These are phyloP conservation scores for Callitettix versicolor DNA, from an alignment of 1,140 invertebrate species.

Conservation along the genomic window DNA sequence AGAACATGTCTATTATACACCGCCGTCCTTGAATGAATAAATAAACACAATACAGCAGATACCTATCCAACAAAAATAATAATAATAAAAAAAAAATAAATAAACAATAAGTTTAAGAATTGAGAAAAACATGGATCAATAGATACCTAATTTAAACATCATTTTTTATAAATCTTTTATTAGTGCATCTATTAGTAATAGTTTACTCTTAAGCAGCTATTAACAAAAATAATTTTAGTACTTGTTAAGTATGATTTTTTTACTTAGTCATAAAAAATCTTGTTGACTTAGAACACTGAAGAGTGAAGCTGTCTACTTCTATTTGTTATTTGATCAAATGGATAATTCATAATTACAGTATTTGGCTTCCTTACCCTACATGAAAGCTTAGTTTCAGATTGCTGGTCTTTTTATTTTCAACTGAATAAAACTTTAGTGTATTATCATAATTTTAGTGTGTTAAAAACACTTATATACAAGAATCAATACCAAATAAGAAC, in stretches of 20 bases:
- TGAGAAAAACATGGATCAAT: background rate
- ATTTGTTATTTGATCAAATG: no score
- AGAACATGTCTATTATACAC: slow-evolving; percentile 59
- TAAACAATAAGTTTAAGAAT: background rate
- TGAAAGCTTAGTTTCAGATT: no score
- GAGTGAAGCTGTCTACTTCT: no score
- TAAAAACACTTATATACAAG: no score
- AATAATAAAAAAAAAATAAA: slow-evolving; percentile 7
- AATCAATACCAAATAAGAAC: no score
- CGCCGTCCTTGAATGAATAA: slow-evolving; percentile 43
- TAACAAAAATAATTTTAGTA: slow-evolving; percentile 5
- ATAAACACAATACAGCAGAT: slow-evolving; percentile 51
- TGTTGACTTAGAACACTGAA: no score
- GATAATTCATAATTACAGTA: no score
- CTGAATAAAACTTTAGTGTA: no score
- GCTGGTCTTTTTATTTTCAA: no score
- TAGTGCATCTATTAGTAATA: background rate
- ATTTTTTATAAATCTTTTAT: slow-evolving; percentile 7
- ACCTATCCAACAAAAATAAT: slow-evolving; percentile 41
- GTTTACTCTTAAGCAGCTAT: background rate
- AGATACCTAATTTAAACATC: background rate
- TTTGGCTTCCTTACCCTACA: no score
- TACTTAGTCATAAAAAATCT: no score
- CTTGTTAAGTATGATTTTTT: background rate
- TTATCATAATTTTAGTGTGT: no score